Base-by-base conservation (phyloP, 53 echinoderm and acorn worm genomes). In the Apostichopus leukothele region DNA sequence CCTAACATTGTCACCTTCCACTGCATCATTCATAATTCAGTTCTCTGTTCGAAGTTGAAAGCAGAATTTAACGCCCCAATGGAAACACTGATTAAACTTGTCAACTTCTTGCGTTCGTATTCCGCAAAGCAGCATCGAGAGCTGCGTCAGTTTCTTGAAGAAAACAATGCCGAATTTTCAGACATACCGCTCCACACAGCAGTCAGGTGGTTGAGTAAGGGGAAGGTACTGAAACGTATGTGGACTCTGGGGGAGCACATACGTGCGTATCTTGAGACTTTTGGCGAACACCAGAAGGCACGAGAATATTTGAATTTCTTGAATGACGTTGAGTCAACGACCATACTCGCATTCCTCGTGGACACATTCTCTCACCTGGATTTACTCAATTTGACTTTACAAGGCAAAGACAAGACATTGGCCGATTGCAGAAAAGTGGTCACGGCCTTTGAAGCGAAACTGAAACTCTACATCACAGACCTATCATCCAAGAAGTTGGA, bases 11-110 rank as follows among this genome's bases (percentile, higher is more conserved):
- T 90, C 60, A 85, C 60, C 20, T 90, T 90, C 76, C 90, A 90
- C 61, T 90, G 76, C 50, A 84, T 90, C 39, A 90, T 90, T 55
- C 90, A 90, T 51, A 90, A 90, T 75, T 90, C 90, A 20, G 86
- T 90, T 25, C 83, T 90, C 51, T 90, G 86, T 23, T 75, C 68
- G 20, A 90, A 90, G 80, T 51, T 90, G 26, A 90, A 85, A 23
- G 86, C 55, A 4, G 90, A 90, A 60, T 90, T 90, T 86, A 60
- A 27, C 27, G 22, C 84, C 73, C 21, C 79, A 7, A 73, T 73
- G 73, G 75, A 59, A 60, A 89, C 18, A 25, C 78, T 89, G 23
- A 80, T 89, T 63, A 50, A 78, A 67, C 9, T 90, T 67, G 90
- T 90, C 4, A 90, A 90, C 73, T 83, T 90, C 71, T 73, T 90